These are phyloP conservation scores for Heliconius congener DNA, from an alignment of 1,140 invertebrate genomes.

Conservation along the genomic window DNA sequence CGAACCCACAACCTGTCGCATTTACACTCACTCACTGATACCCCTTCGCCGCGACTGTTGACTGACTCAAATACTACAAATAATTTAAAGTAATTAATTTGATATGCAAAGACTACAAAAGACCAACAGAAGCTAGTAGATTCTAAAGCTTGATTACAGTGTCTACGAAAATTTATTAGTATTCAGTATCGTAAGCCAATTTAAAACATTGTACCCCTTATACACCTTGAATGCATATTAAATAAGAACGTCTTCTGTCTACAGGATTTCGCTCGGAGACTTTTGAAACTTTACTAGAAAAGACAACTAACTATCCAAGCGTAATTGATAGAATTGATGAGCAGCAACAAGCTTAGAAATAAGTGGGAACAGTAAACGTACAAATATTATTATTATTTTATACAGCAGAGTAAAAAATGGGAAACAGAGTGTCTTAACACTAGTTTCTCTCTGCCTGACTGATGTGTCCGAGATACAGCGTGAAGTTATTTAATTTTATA, in stretches of 20 bases:
- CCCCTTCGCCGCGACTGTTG: too few relatives aligned
- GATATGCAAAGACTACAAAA: constrained; percentile 6
- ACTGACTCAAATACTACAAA: background rate
- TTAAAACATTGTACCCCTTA: constrained; percentile 69
- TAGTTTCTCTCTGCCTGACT: too few relatives aligned
- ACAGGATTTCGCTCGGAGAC: constrained; percentile 12
- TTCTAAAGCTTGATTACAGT: constrained; percentile 23
- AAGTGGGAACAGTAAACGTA: too few relatives aligned
- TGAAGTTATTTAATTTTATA: too few relatives aligned
- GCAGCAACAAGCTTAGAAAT: background rate
- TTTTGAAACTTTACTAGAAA: constrained; percentile 20
- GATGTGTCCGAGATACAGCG: too few relatives aligned
- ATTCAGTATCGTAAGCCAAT: constrained; percentile 67
- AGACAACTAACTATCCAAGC: constrained; percentile 11
- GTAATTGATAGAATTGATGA: constrained; percentile 4
- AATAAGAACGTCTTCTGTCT: constrained; percentile 55
- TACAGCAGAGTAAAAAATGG: too few relatives aligned
- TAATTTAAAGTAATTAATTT: background rate
- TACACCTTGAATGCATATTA: constrained; percentile 75
- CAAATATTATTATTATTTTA: too few relatives aligned
- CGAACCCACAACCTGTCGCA: too few relatives aligned
- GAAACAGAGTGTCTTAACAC: too few relatives aligned
- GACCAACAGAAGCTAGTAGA: constrained; percentile 5
- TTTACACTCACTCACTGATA: too few relatives aligned
- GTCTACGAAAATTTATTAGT: constrained; percentile 49